Conservation (phyloP, 2,113 vertebrate genomes). For the Gulo gulo region DNA sequence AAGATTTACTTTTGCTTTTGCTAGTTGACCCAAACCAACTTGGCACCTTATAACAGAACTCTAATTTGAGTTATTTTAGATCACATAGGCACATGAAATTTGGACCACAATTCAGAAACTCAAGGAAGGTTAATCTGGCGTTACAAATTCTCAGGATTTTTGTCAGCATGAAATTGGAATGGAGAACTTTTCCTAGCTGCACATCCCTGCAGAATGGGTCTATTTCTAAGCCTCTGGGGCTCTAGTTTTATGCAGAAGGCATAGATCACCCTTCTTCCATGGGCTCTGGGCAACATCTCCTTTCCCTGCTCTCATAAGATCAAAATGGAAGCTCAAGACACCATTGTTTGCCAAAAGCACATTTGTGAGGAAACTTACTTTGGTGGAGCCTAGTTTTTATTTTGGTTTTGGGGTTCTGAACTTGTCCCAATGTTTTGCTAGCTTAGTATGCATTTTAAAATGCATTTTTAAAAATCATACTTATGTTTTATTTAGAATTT, state of each 20-base stretch:
- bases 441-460: not conserved
- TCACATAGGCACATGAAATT: not conserved
- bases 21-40: not conserved
- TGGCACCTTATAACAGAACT: not conserved
- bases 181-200: not conserved
- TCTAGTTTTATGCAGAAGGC: not conserved
- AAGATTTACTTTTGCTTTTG: not conserved
- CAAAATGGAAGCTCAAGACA: not conserved
- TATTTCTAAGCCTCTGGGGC: not conserved
- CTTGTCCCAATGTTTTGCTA: not conserved
- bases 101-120: not conserved
- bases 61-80: not conserved
- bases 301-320: not conserved
- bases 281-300: not conserved
- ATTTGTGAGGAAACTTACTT: not conserved
- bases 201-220: not conserved
- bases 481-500: not conserved
- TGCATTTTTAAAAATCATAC: not conserved
- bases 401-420: not conserved
- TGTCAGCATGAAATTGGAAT: not conserved
- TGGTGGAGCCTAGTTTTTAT: not conserved
- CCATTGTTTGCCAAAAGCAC: not conserved
- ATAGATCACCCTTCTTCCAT: not conserved
- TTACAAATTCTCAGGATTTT: not conserved
- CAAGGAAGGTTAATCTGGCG: not conserved